Conservation (phyloP, 2,888 invertebrate genomes). For the Cosmorhoe ocellata region DNA sequence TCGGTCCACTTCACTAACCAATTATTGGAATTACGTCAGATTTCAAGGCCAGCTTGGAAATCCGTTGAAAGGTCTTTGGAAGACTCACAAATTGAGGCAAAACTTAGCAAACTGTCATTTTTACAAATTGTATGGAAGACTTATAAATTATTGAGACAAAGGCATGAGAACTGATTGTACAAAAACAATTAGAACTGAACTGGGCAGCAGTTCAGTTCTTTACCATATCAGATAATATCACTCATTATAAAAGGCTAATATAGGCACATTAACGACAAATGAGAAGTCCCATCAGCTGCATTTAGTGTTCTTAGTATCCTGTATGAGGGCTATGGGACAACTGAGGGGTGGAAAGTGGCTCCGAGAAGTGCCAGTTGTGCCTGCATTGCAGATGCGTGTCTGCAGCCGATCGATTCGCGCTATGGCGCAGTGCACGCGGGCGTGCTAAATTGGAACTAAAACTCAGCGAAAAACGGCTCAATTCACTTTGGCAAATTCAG, state of each 20-base stretch:
- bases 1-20: neutral
- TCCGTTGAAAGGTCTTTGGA: no score
- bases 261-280: neutral
- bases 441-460: neutral
- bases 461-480: neutral
- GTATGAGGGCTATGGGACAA: neutral
- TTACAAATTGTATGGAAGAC: no score
- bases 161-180: no score
- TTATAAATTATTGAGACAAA: no score
- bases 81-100: no score
- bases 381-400: neutral
- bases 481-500: neutral
- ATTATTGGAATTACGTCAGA: slow-evolving; percentile 11
- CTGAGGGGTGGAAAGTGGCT: neutral
- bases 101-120: no score
- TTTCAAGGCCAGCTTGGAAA: neutral
- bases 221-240: no score
- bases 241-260: no score
- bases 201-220: no score
- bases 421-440: neutral
- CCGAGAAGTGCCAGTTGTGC: neutral
- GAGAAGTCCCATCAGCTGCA: no score
- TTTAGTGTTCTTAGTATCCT: neutral
- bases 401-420: neutral
- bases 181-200: no score